Conservation (phyloP, 2,888 invertebrate genomes). For the Pseudoips prasinana region DNA sequence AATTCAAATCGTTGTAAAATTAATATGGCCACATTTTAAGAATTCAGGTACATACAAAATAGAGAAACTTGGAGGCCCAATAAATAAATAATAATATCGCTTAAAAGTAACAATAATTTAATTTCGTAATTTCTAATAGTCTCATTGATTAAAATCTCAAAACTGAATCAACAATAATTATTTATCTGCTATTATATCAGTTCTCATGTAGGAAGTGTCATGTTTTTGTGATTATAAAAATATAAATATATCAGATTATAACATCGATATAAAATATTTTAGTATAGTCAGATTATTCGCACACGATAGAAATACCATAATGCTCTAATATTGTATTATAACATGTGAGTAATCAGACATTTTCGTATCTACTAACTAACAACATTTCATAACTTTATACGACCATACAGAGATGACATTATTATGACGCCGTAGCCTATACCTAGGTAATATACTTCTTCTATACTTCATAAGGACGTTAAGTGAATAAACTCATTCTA, state of each 20-base stretch:
- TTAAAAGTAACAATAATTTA: conserved; percentile 73
- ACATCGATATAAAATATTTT: conserved; percentile 52
- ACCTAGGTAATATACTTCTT: conserved; percentile 41
- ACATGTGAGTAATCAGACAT: conserved; percentile 2
- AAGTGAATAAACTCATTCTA: conserved; percentile 55
- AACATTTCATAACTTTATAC: conserved; percentile 40
- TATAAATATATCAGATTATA: conserved; percentile 55
- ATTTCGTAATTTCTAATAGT: conserved; percentile 70
- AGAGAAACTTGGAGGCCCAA: conserved; percentile 57
- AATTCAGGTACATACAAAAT: conserved; percentile 79
- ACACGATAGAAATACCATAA: conserved; percentile 15
- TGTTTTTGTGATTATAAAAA: conserved; percentile 61
- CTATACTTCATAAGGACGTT: conserved; percentile 49
- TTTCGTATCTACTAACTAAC: conserved; percentile 31
- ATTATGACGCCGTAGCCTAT: conserved; percentile 46
- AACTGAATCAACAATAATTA: conserved; percentile 60
- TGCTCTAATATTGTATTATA: conserved; percentile 1
- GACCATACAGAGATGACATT: conserved; percentile 44
- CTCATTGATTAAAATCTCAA: conserved; percentile 69
- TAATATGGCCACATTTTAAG: conserved; percentile 78
- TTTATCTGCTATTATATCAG: conserved; percentile 57
- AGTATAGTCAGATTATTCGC: conserved; percentile 28
- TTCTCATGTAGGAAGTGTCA: conserved; percentile 62
- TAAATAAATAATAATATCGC: conserved; percentile 62
- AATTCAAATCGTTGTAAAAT: conserved; percentile 56